These are phyloP conservation scores for Ictalurus punctatus DNA, from an alignment of 2,113 vertebrate species.

Conservation along the genomic window DNA sequence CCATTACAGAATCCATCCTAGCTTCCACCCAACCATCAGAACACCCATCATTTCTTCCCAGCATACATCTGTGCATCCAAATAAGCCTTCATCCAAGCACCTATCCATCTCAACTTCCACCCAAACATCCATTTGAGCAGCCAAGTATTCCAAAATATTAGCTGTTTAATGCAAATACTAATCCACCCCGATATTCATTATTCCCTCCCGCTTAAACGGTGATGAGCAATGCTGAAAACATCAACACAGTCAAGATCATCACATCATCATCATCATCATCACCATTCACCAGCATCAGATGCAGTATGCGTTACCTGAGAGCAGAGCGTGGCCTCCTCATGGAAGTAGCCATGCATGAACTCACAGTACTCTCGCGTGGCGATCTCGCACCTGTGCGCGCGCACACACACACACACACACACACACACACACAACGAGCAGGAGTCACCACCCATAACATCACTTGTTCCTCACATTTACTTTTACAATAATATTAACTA, in stretches of 20 bases:
- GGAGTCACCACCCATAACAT: neutral
- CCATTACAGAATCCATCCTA: neutral
- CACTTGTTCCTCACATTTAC: neutral
- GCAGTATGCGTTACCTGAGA: slow-evolving; percentile 80
- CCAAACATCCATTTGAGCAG: neutral
- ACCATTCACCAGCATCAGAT: neutral
- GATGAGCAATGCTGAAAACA: neutral
- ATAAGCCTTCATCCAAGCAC: neutral
- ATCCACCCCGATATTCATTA: neutral
- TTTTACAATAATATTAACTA: neutral
- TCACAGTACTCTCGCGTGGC: slow-evolving; percentile 96
- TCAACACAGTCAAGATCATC: neutral
- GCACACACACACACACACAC: neutral
- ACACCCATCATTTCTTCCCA: neutral
- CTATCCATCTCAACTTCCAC: neutral
- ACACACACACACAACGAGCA: neutral
- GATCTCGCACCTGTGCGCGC: slow-evolving; percentile 85
- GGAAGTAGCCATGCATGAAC: slow-evolving; percentile 98
- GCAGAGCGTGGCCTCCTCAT: slow-evolving; percentile 95
- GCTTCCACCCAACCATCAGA: neutral
- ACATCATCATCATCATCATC: neutral
- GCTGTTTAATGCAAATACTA: neutral
- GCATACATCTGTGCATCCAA: neutral
- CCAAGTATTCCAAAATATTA: neutral
- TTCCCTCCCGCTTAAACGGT: neutral